Percentiles rank a stretch among this genome's conserved stretches.
phyloP scores from a whole-genome alignment of 2,113 vertebrate genomes.

The Bufo bufo region DNA sequence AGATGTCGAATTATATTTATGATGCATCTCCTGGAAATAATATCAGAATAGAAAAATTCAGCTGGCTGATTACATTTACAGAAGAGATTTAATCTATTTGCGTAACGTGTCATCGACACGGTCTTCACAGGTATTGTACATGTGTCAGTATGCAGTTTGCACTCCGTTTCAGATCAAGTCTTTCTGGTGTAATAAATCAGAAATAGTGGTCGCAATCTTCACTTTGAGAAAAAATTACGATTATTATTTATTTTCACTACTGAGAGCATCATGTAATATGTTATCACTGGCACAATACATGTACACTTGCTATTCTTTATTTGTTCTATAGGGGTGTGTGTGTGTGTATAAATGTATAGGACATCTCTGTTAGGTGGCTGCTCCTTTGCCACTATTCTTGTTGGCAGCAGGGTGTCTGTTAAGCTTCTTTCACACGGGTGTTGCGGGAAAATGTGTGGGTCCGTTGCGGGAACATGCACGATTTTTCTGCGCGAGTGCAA shows the following conservation, averaged over 20 bases:
- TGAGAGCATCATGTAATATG: too few relatives aligned
- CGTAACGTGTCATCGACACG: not conserved
- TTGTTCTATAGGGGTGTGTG: too few relatives aligned
- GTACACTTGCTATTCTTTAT: too few relatives aligned
- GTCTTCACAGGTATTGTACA: not conserved
- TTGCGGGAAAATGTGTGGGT: too few relatives aligned
- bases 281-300: too few relatives aligned
- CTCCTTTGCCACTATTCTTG: not conserved
- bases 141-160: not conserved
- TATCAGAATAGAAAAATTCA: not conserved
- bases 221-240: not conserved
- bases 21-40: not conserved
- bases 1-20: slow-evolving; percentile 33
- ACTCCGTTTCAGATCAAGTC: too few relatives aligned
- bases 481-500: too few relatives aligned
- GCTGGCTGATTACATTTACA: not conserved
- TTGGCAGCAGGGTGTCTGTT: not conserved
- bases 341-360: too few relatives aligned
- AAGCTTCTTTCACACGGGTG: too few relatives aligned
- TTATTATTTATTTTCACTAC: too few relatives aligned
- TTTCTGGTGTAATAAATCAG: not conserved
- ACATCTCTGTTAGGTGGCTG: not conserved
- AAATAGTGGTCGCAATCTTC: not conserved
- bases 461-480: too few relatives aligned
- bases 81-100: not conserved